Base-by-base conservation (phyloP, 2,113 vertebrate species). In the Gobiocypris rarus region DNA sequence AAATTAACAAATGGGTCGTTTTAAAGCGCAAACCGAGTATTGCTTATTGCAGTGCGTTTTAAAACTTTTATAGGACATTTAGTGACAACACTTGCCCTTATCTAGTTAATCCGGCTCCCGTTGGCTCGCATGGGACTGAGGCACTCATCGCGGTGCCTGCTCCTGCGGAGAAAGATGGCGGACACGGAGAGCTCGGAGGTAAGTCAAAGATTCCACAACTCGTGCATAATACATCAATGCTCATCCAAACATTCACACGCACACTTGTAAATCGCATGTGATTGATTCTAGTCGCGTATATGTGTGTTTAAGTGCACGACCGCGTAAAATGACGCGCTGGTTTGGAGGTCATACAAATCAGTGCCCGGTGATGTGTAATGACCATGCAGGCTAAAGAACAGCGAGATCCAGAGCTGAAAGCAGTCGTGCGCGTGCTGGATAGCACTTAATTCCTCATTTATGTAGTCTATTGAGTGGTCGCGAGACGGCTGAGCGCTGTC, bases 141-240 rank as follows among this genome's bases (percentile, higher is more conserved):
- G 95, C 98, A 98, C 94, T 99, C 97, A 94, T 97, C 97, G 92
- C 98, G 97, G 93, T 99, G 98, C 94, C 95, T 98, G 96, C 96
- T 98, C 95, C 96, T 98, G 54, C 93, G 97, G 96, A 96, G 97
- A 95, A 98, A 98, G 93, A 98, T 98, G 97, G 97, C 97, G 96
- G 98, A 99, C 95, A 94, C 95, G 84, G 97, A 99, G 91, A 96
- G 90, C 94, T 91, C 95, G 15, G 97, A 99, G 97, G 97, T 99
- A 95, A 92, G 96, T 93, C 89, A 89, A 87, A 90, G 52, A 61
- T 56, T 73, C 85, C 81, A 75, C 17, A 50, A 75, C 24, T 28
- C 65, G 48, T 85, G 81, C 59, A 17, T 83, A n/a, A 71, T 34
- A 81, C 26, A 82, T 48, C 24, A 61, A 13, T 65, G n/a, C 56